phyloP scores from a whole-genome alignment of 2,888 invertebrate species.

The Loripinus fragilis region DNA sequence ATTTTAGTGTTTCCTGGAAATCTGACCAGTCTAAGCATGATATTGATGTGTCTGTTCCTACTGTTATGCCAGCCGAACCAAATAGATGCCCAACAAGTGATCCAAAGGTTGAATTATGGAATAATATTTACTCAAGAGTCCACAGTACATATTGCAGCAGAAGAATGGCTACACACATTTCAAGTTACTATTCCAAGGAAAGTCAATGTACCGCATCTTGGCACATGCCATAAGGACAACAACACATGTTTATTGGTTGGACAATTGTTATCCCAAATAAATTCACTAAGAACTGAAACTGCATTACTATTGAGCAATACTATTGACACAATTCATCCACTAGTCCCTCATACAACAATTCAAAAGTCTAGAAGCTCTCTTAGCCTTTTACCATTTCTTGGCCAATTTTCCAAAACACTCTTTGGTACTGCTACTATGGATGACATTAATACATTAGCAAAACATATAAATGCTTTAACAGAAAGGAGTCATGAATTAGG shows the following conservation, averaged over 20 bases:
- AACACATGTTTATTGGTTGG: neutral
- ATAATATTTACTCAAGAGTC: neutral
- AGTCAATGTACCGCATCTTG: neutral
- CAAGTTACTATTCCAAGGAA: neutral
- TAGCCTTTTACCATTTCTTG: conserved; percentile 29
- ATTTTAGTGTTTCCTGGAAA: conserved; percentile 2
- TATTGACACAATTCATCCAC: neutral
- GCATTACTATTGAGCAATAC: neutral
- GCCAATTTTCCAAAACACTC: conserved; percentile 19
- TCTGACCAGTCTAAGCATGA: neutral
- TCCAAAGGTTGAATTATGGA: neutral
- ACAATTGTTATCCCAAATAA: neutral
- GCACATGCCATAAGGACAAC: conserved; percentile 3
- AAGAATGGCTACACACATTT: neutral
- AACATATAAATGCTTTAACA: conserved; percentile 24
- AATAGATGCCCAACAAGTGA: neutral
- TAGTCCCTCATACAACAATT: neutral
- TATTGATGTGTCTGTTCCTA: neutral
- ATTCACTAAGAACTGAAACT: neutral
- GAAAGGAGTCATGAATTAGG: too few relatives aligned
- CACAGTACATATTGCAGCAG: neutral
- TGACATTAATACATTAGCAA: conserved; percentile 31
- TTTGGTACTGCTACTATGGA: conserved; percentile 37
- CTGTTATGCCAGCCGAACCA: neutral
- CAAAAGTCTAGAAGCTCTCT: neutral